Evolutionary conservation across 1,140 invertebrate genomes (phyloP).

Genomic region (Apis florea): DNA sequence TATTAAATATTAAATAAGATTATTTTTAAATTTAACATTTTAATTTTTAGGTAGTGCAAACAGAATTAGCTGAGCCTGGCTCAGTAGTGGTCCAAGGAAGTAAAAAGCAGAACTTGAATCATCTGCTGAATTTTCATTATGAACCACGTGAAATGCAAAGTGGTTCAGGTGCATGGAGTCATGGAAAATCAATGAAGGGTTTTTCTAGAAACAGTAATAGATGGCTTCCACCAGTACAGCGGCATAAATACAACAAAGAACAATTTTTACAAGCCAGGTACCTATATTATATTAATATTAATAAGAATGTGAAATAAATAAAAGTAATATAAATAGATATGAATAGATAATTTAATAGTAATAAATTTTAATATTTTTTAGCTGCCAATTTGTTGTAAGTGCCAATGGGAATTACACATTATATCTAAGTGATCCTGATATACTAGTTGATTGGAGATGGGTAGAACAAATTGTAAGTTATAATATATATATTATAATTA

Average conservation of each 20-base stretch:
- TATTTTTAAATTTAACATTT: slow-evolving; percentile 27
- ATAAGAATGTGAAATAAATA: neutral
- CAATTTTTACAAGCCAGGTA: slow-evolving; percentile 96
- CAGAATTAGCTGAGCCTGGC: slow-evolving; percentile 87
- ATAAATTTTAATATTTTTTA: slow-evolving; percentile 79
- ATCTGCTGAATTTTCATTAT: slow-evolving; percentile 94
- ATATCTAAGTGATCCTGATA: slow-evolving; percentile 91
- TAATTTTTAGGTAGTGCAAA: slow-evolving; percentile 77
- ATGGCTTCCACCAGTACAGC: slow-evolving; percentile 79
- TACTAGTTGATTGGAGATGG: slow-evolving; percentile 93
- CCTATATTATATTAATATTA: slow-evolving; percentile 45
- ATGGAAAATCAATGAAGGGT: slow-evolving; percentile 64
- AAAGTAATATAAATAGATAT: neutral
- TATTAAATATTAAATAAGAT: too few species aligned
- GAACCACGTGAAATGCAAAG: slow-evolving; percentile 82
- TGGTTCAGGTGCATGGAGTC: slow-evolving; percentile 64
- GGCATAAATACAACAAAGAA: slow-evolving; percentile 93
- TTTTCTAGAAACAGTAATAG: slow-evolving; percentile 73
- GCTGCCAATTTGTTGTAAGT: slow-evolving; percentile 97
- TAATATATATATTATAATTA: too few species aligned
- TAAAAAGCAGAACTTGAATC: slow-evolving; percentile 95
- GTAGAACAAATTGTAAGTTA: slow-evolving; percentile 94
- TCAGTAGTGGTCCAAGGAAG: slow-evolving; percentile 90
- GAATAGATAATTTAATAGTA: neutral
- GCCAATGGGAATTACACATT: slow-evolving; percentile 88